These are phyloP conservation scores for Asteroscopus sphinx DNA, from an alignment of 2,888 invertebrate species.

Conservation along the genomic window DNA sequence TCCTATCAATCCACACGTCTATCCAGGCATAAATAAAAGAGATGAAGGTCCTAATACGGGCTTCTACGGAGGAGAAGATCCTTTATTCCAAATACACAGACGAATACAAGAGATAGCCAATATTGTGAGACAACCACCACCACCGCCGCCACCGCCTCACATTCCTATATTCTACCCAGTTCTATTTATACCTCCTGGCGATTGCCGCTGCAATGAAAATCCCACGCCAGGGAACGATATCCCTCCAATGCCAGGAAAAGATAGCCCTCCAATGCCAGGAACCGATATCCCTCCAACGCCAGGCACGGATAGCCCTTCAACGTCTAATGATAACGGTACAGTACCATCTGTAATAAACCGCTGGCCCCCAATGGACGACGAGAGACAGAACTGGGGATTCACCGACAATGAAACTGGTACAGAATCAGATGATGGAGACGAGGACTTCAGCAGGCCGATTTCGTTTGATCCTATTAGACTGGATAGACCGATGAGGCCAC, in stretches of 20 bases:
- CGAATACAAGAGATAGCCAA: conserved; percentile 68
- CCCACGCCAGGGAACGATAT: conserved; percentile 6
- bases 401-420: conserved; percentile 65
- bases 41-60: conserved; percentile 60
- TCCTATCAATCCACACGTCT: conserved; percentile 62
- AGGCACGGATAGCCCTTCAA: background rate
- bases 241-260: conserved; percentile 4
- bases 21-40: conserved; percentile 60
- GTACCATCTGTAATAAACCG: conserved; percentile 63
- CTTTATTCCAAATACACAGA: conserved; percentile 67
- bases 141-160: conserved; percentile 56
- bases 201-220: conserved; percentile 66
- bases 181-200: conserved; percentile 66
- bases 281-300: too few relatives aligned
- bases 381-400: conserved; percentile 79
- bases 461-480: conserved; percentile 71
- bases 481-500: conserved; percentile 61
- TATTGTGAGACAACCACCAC: conserved; percentile 63
- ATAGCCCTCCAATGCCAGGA: too few relatives aligned
- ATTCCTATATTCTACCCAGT: conserved; percentile 73
- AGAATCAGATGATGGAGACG: conserved; percentile 59
- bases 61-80: conserved; percentile 65
- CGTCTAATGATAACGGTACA: conserved; percentile 31
- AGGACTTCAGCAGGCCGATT: conserved; percentile 70
- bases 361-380: conserved; percentile 73